Conservation (phyloP, 2,113 vertebrate genomes). For the Gopherus flavomarginatus region DNA sequence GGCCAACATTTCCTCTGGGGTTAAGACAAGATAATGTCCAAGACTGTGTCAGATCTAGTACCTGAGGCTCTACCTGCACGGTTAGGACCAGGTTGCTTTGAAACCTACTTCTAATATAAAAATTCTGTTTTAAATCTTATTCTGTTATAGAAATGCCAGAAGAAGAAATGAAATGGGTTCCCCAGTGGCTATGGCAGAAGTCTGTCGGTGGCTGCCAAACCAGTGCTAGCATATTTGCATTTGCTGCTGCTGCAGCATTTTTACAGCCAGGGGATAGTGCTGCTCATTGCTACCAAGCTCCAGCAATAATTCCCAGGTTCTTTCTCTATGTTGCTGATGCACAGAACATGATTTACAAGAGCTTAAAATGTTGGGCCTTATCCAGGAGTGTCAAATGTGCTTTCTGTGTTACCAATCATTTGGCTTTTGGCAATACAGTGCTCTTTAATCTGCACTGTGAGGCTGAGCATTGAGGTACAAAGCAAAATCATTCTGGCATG, state of each 20-base stretch:
- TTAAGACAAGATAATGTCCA: background rate
- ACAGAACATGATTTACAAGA: background rate
- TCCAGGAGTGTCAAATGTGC: background rate
- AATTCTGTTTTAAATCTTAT: background rate
- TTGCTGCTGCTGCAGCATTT: background rate
- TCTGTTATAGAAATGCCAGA: background rate
- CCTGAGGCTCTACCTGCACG: background rate
- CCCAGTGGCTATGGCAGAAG: background rate
- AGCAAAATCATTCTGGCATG: background rate
- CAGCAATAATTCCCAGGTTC: background rate
- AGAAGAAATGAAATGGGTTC: background rate
- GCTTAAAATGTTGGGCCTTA: background rate
- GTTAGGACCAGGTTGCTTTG: background rate
- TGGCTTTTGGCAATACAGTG: background rate
- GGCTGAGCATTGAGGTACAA: background rate
- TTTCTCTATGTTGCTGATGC: background rate
- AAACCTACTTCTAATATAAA: background rate
- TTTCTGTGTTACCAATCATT: background rate
- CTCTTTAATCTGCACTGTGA: fast-evolving
- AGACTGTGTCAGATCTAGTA: background rate
- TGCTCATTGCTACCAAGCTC: background rate
- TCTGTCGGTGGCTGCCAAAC: background rate
- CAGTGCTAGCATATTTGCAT: background rate
- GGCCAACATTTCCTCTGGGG: background rate
- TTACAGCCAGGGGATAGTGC: fast-evolving